Base-by-base conservation (phyloP, 2,113 vertebrate genomes). In the Hippocampus guttulatus region DNA sequence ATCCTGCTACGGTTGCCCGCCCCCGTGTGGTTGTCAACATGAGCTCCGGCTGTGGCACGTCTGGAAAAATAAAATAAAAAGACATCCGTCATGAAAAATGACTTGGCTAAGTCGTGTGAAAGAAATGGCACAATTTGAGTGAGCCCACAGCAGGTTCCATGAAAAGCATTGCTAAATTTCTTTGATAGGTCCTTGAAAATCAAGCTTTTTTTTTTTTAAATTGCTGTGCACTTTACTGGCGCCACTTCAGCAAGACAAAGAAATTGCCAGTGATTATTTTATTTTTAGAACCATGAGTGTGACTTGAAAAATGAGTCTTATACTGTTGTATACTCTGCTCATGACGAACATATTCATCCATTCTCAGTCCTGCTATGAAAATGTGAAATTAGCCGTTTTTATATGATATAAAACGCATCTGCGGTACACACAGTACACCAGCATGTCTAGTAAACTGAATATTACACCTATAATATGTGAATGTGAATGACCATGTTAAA, bases 21-120 rank as follows among this genome's bases (percentile, higher is more conserved):
- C 93, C 93, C 23, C 92, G 91, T 14, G 93, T 96, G 79, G 95
- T 96, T 70, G 94, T 98, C 90, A 97, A 89, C 95, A 97, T 96
- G 84, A 97, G 91, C 83, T 95, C 96, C 18, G 95, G 95, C 76
- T 97, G 95, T 0, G 92, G 90, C 78, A 93, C 92, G 9, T 95
- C 95, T 96, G 87, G 14, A 81, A 81, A 73, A 3, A 12, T 10
- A 57, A 52, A 51, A 49, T 18, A 30, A 33, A 18, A 61, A 61
- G 15, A 16, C n/a, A 58, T 14, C 8, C 8, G 20, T 52, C 15
- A 52, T 20, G 18, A 52, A 52, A 52, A 52, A 16, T 21, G 20
- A 52, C 20, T 52, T 21, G 18, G 20, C 6, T 23, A 9, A n/a
- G 3, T 58, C 14, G 16, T 18, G 18, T 21, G 7, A 52, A 8